Base-by-base conservation (phyloP, 2,888 invertebrate species). In the Stenodera caucasica region DNA sequence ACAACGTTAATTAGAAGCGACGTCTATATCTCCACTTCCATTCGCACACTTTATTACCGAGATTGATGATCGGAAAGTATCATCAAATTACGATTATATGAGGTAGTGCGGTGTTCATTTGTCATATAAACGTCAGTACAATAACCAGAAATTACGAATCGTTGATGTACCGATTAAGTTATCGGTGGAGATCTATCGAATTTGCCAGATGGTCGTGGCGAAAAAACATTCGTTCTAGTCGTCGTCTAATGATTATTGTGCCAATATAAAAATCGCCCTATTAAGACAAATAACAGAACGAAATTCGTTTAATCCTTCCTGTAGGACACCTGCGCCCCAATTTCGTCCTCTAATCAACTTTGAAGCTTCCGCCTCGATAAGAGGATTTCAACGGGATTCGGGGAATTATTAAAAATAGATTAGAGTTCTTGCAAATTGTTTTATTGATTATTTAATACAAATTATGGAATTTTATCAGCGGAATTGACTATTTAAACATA, bases 221-320 rank as follows among this genome's bases (percentile, higher is more conserved):
- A 40, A 21, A 21, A 21, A 45, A 21, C 18, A 37, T 8, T n/a
- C 2, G 2, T 45, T 11, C 5, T 12, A 45, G n/a, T n/a, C n/a
- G n/a, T 45, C 11, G 45, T 45, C 4, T 45, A 45, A 45, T 45
- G 21, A 45, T 45, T 45, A 45, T 45, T 45, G 45, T 45, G 45
- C 2, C 45, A 21, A 45, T 11, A 45, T 4, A 18, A 12, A 21
- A 45, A 45, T 45, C 8, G 45, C 11, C 18, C 45, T 45, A 45
- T 45, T 45, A 45, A 45, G 21, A 45, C 21, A 21, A 12, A 45
- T 21, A 18, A 45, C 45, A 45, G 11, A 12, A 21, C 11, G 45
- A 45, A 45, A 45, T 45, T 45, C 21, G 21, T 21, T 45, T 45
- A 45, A 45, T 45, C 45, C 11, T 45, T 11, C 11, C 15, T 12